Evolutionary conservation across 2,888 invertebrate genomes (phyloP).

Genomic region (Eilema caniola): DNA sequence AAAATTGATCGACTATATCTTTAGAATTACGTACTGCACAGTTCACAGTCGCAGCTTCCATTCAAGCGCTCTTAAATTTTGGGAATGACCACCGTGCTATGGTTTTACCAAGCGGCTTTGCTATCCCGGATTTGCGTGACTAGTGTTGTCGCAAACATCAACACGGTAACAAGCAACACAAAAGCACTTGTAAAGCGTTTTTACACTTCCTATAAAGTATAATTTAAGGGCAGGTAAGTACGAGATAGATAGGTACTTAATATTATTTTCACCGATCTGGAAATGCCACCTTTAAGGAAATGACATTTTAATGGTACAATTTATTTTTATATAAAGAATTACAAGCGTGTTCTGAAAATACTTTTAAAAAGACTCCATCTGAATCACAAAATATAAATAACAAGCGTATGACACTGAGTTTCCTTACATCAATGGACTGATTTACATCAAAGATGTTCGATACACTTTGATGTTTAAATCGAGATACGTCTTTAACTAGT

Average conservation of each 20-base stretch:
- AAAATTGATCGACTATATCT: too few relatives aligned
- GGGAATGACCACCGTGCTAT: too few relatives aligned
- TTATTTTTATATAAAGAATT: background rate
- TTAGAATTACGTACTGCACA: too few relatives aligned
- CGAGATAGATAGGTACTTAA: too few relatives aligned
- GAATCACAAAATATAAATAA: conserved; percentile 40
- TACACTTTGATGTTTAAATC: conserved; percentile 82
- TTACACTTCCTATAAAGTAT: background rate
- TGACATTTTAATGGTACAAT: background rate
- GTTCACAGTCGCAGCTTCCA: too few relatives aligned
- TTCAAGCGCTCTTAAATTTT: too few relatives aligned
- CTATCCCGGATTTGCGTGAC: too few relatives aligned
- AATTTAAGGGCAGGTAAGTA: background rate
- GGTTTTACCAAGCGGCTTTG: too few relatives aligned
- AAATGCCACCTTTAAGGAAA: background rate
- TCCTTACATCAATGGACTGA: conserved; percentile 78
- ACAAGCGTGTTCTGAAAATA: background rate
- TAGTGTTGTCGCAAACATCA: too few relatives aligned
- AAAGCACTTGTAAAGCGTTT: background rate
- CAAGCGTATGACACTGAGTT: conserved; percentile 57
- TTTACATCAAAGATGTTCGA: conserved; percentile 77
- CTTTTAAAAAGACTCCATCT: conserved; percentile 7
- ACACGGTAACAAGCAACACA: too few relatives aligned
- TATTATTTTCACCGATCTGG: background rate
- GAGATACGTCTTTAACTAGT: conserved; percentile 67